Evolutionary conservation across 1,140 invertebrate species (phyloP).

Genomic region (Macrotrachela quadricornifera): DNA sequence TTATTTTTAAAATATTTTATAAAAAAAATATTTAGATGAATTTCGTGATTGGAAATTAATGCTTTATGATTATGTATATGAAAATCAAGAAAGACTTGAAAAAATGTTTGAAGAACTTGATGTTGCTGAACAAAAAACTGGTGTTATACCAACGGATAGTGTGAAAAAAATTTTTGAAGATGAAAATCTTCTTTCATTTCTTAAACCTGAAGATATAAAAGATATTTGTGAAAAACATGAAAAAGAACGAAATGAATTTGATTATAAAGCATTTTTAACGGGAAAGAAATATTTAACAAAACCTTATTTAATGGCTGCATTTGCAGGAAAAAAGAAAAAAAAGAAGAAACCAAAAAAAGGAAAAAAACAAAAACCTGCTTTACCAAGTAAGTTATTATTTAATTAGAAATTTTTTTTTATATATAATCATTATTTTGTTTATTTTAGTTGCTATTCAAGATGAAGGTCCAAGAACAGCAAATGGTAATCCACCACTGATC

Average conservation of each 20-base stretch:
- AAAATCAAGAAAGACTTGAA: conserved; percentile 16
- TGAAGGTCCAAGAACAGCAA: conserved; percentile 15
- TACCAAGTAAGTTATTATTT: conserved; percentile 9
- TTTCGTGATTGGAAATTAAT: conserved; percentile 17
- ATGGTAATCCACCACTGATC: conserved; percentile 23
- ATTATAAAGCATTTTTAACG: conserved; percentile 25
- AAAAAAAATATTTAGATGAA: neutral
- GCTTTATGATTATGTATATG: conserved; percentile 27
- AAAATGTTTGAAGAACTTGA: conserved; percentile 21
- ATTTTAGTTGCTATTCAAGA: too few relatives aligned
- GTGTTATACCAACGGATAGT: conserved; percentile 13
- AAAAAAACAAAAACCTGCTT: conserved; percentile 27
- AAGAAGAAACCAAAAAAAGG: conserved; percentile 19
- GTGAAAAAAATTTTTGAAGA: conserved; percentile 5
- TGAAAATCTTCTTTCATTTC: conserved; percentile 17
- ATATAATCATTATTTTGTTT: too few relatives aligned
- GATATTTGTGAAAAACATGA: conserved; percentile 16
- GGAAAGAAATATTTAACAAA: conserved; percentile 32
- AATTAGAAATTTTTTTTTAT: too few relatives aligned
- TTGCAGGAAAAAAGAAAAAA: conserved; percentile 28
- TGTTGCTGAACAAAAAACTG: conserved; percentile 14
- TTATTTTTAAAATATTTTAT: neutral
- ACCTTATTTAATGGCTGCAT: conserved; percentile 24
- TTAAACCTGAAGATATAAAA: conserved; percentile 19
- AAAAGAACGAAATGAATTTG: conserved; percentile 22